phyloP scores from a whole-genome alignment of 92 coral and sea anemone genomes.

The Phenganax marumi region DNA sequence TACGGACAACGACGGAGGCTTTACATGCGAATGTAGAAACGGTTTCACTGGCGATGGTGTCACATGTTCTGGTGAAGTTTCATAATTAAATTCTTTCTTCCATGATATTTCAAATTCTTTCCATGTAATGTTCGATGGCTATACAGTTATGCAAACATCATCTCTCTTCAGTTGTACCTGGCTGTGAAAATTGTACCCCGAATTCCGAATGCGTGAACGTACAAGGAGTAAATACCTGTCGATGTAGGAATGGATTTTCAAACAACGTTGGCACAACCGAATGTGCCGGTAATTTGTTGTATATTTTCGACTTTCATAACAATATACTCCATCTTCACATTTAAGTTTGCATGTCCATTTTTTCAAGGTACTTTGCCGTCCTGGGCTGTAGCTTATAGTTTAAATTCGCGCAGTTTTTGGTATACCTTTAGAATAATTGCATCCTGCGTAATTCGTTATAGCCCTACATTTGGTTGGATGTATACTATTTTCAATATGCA shows the following conservation, averaged over 20 bases:
- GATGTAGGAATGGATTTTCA: neutral
- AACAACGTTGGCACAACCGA: neutral
- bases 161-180: neutral
- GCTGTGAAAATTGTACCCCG: neutral
- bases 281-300: neutral
- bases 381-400: too few species aligned
- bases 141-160: neutral
- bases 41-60: conserved; percentile 47
- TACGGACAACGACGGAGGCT: conserved; percentile 54
- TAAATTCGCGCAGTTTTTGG: too few species aligned
- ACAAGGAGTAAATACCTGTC: neutral
- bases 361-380: too few species aligned
- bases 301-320: too few species aligned
- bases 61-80: neutral
- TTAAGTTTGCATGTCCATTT: too few species aligned
- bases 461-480: too few species aligned
- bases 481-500: too few species aligned
- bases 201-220: neutral
- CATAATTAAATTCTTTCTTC: neutral
- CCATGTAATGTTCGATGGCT: too few species aligned
- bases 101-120: neutral
- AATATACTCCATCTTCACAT: too few species aligned
- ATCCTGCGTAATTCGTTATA: too few species aligned
- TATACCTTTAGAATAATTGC: too few species aligned
- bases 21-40: conserved; percentile 43